phyloP scores from a whole-genome alignment of 2,797 vertebrate species.

The Ispidina picta region DNA sequence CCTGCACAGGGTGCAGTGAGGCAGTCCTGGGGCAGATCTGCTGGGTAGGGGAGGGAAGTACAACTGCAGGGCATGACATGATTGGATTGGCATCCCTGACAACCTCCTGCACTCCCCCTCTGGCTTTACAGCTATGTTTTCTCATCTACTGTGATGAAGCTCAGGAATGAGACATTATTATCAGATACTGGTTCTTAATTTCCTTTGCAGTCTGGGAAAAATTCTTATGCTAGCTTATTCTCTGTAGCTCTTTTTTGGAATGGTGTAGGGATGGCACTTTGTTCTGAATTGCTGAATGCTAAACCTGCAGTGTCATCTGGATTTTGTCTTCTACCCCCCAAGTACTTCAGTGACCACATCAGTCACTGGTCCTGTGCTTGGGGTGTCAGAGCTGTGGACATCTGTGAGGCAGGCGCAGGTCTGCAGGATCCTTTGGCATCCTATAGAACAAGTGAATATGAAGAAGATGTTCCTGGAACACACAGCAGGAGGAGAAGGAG shows the following conservation, averaged over 20 bases:
- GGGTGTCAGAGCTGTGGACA: not conserved
- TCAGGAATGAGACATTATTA: not conserved
- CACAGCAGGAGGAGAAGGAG: not conserved
- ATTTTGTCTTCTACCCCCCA: not conserved
- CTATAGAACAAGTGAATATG: not conserved
- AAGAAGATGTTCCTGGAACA: not conserved
- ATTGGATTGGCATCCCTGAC: not conserved
- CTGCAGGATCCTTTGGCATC: not conserved
- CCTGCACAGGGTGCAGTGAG: not conserved
- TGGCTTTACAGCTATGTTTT: not conserved
- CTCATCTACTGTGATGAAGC: not conserved
- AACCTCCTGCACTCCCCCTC: not conserved
- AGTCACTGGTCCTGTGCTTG: not conserved
- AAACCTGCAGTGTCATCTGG: not conserved
- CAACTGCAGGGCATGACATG: not conserved
- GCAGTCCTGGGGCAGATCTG: not conserved
- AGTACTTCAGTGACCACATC: not conserved
- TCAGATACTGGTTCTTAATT: slow-evolving; percentile 3
- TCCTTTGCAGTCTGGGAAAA: not conserved
- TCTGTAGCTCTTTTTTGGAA: not conserved
- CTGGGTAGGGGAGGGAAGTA: not conserved
- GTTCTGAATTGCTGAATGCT: not conserved
- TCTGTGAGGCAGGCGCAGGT: not conserved
- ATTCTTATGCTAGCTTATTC: not conserved
- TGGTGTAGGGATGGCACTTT: not conserved